Evolutionary conservation across 2,888 invertebrate species (phyloP).

Genomic region (Ditylenchus weischeri): DNA sequence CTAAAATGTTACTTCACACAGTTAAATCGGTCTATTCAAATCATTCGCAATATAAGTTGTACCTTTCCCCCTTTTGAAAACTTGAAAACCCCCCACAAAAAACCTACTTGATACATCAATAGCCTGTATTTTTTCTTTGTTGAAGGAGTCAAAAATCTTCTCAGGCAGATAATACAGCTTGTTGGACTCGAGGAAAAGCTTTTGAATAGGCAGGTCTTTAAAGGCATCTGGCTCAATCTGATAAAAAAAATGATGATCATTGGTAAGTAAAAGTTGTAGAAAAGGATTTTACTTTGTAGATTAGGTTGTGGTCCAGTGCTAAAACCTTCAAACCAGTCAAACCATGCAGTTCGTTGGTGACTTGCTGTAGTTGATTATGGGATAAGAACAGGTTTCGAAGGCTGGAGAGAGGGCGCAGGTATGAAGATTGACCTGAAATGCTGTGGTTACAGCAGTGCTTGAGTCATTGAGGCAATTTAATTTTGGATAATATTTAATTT

Average conservation of each 20-base stretch:
- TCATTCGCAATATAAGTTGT: too few relatives aligned
- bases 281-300: conserved; percentile 21
- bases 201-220: conserved; percentile 31
- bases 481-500: too few relatives aligned
- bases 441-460: too few relatives aligned
- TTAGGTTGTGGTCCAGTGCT: conserved; percentile 50
- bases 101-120: conserved; percentile 51
- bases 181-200: conserved; percentile 50
- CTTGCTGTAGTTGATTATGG: conserved; percentile 57
- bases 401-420: conserved; percentile 55
- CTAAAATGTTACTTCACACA: too few relatives aligned
- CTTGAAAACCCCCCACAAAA: too few relatives aligned
- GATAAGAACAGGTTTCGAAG: conserved; percentile 61
- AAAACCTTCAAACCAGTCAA: conserved; percentile 40
- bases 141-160: conserved; percentile 46
- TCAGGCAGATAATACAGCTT: conserved; percentile 45
- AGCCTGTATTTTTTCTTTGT: conserved; percentile 40
- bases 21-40: too few relatives aligned
- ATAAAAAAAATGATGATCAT: background rate
- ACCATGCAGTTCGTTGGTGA: conserved; percentile 44
- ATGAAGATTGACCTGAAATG: background rate
- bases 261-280: too few relatives aligned
- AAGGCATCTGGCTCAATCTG: conserved; percentile 35
- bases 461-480: too few relatives aligned
- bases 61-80: too few relatives aligned